Percentiles rank a stretch among this genome's conserved stretches.
Evolutionary conservation across 2,113 vertebrate genomes (phyloP).

Genomic region (Chloropsis cyanopogon): DNA sequence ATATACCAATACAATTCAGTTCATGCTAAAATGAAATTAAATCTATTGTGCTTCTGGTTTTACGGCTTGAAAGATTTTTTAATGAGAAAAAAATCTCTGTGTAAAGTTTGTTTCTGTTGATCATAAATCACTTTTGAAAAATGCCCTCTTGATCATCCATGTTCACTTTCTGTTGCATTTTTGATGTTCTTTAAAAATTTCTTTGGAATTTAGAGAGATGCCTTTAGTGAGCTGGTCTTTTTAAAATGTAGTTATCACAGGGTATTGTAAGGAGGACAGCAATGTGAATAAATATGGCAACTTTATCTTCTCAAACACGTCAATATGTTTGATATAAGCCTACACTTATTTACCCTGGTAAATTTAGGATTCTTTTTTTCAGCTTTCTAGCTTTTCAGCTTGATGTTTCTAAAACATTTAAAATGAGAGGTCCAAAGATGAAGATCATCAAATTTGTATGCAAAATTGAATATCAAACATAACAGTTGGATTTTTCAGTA

Average conservation of each 20-base stretch:
- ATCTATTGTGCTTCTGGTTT: not conserved
- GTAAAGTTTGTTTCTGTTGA: not conserved
- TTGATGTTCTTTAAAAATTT: not conserved
- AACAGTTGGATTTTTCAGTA: not conserved
- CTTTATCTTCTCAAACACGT: not conserved
- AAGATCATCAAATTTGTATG: not conserved
- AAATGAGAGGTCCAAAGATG: not conserved
- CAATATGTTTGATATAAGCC: not conserved
- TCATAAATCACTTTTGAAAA: not conserved
- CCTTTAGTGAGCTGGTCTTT: not conserved
- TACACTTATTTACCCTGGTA: not conserved
- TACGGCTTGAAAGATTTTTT: not conserved
- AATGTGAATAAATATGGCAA: not conserved
- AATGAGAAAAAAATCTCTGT: not conserved
- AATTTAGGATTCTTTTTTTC: not conserved
- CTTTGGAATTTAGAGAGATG: not conserved
- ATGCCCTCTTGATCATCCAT: not conserved
- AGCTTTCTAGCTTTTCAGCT: not conserved
- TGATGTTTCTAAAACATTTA: not conserved
- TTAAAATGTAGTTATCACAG: not conserved
- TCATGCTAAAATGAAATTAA: not conserved
- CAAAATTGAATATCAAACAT: constrained; percentile 6
- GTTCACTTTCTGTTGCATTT: not conserved
- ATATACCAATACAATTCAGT: not conserved
- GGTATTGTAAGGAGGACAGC: not conserved